A percentile compares a stretch with the other conserved stretches of the same genome.
These are phyloP conservation scores for Lepeophtheirus salmonis DNA, from an alignment of 1,140 invertebrate species.

Conservation along the genomic window DNA sequence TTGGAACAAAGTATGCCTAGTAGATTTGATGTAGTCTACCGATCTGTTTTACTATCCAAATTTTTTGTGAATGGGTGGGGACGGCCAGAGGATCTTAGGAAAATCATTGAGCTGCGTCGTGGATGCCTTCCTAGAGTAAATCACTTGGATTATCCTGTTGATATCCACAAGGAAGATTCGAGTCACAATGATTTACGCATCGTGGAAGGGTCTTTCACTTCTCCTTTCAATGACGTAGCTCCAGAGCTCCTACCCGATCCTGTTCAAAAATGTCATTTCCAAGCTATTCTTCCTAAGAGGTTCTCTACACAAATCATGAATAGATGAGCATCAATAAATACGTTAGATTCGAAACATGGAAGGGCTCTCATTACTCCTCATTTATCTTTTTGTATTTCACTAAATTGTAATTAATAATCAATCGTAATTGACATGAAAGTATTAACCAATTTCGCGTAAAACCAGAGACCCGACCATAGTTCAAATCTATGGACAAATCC, in stretches of 20 bases:
- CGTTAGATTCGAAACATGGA: conserved; percentile 35
- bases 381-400: neutral
- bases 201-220: neutral
- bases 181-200: neutral
- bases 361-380: neutral
- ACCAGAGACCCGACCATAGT: neutral
- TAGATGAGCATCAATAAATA: conserved; percentile 29
- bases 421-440: too few relatives aligned
- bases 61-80: conserved; percentile 96
- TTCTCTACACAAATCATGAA: too few relatives aligned
- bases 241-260: neutral
- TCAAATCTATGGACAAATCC: neutral
- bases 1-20: too few relatives aligned
- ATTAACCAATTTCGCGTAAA: neutral
- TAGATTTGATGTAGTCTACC: conserved; percentile 62
- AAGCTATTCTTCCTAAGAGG: conserved; percentile 36
- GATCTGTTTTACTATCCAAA: conserved; percentile 67
- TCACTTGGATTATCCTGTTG: conserved; percentile 59
- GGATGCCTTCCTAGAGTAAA: conserved; percentile 62
- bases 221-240: neutral
- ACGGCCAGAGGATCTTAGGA: conserved; percentile 66
- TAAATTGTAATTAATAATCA: neutral
- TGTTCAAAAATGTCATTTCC: conserved; percentile 31
- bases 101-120: conserved; percentile 51
- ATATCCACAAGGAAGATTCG: conserved; percentile 56